phyloP scores from a whole-genome alignment of 2,113 vertebrate species.

The Pygoscelis antarcticus region DNA sequence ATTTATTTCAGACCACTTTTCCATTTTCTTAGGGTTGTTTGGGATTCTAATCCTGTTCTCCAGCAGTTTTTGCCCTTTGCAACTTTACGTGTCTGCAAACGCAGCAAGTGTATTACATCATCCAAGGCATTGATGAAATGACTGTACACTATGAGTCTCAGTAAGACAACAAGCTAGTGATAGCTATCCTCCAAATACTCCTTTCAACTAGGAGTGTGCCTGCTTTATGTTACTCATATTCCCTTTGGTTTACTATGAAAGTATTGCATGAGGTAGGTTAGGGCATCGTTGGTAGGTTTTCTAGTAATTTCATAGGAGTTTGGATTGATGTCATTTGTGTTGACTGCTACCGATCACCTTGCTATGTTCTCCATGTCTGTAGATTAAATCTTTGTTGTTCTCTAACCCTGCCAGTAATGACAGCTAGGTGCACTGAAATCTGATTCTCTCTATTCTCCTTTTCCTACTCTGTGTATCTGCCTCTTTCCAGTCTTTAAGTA shows the following conservation, averaged over 20 bases:
- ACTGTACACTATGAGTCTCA: neutral
- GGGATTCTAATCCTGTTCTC: neutral
- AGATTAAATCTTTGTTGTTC: neutral
- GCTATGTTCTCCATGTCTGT: neutral
- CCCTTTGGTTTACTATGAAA: neutral
- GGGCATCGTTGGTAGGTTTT: neutral
- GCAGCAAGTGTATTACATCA: neutral
- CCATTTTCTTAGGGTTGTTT: neutral
- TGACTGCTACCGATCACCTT: neutral
- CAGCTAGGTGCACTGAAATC: neutral
- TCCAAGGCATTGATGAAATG: neutral
- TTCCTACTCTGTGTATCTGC: neutral
- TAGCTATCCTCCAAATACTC: neutral
- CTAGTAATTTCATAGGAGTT: neutral
- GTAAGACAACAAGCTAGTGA: neutral
- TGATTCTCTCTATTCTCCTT: neutral
- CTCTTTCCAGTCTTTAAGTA: neutral
- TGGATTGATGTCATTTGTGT: neutral
- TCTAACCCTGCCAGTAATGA: neutral
- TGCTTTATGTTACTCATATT: neutral
- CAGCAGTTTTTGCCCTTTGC: constrained; percentile 4
- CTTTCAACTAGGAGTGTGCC: neutral
- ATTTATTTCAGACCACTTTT: neutral
- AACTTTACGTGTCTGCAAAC: neutral
- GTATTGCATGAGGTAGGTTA: neutral